These are phyloP conservation scores for Glaucopsyche alexis DNA, from an alignment of 2,888 invertebrate species.

Conservation along the genomic window DNA sequence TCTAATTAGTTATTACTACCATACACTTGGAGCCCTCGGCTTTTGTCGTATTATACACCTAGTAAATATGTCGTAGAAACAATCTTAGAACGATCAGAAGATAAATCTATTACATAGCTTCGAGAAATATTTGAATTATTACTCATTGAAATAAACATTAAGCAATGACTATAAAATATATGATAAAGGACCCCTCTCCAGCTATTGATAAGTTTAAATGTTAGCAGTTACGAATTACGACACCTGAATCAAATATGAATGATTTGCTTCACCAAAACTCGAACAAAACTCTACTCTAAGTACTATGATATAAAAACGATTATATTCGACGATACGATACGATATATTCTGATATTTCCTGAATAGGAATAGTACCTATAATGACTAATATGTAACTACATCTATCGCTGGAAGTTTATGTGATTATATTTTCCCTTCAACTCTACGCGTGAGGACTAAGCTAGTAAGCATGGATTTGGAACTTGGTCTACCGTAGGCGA, in stretches of 20 bases:
- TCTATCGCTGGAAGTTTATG: conserved; percentile 66
- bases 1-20: conserved; percentile 61
- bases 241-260: conserved; percentile 54
- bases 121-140: not conserved
- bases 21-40: conserved; percentile 66
- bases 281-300: not conserved
- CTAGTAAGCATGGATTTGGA: conserved; percentile 1
- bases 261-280: conserved; percentile 38
- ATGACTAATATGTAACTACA: conserved; percentile 25
- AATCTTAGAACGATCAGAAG: not conserved
- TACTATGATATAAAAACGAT: not conserved
- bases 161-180: conserved; percentile 30
- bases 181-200: conserved; percentile 66
- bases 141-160: not conserved
- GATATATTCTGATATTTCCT: conserved; percentile 21
- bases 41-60: conserved; percentile 41
- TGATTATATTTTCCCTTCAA: conserved; percentile 52
- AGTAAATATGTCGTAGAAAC: conserved; percentile 1
- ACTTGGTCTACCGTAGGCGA: not conserved
- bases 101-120: not conserved
- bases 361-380: no score
- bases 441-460: conserved; percentile 19
- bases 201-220: conserved; percentile 50
- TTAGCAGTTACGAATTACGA: not conserved
- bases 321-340: no score